Conservation (phyloP, 2,797 vertebrate genomes). For the Remorina albescens region DNA sequence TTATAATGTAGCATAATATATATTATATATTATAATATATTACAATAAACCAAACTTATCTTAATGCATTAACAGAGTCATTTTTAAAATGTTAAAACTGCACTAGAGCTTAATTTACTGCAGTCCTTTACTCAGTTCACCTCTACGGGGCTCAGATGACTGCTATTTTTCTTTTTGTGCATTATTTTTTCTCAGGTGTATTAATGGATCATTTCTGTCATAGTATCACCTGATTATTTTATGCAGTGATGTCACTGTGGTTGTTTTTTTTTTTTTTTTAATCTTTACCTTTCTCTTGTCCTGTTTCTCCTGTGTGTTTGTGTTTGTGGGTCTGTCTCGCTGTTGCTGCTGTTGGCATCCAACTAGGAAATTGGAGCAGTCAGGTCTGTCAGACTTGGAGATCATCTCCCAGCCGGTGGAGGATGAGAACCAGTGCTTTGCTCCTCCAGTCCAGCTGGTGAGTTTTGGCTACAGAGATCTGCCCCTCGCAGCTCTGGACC, state of each 20-base stretch:
- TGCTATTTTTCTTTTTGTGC: neutral
- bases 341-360: slow-evolving; percentile 47
- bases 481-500: slow-evolving; percentile 89
- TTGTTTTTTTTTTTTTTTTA: slow-evolving; percentile 24
- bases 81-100: neutral
- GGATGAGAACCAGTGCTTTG: slow-evolving; percentile 89
- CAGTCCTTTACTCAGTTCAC: neutral
- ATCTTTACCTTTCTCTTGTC: slow-evolving; percentile 16
- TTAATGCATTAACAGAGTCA: neutral
- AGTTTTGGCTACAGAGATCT: slow-evolving; percentile 92
- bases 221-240: neutral
- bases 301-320: slow-evolving; percentile 34
- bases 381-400: slow-evolving; percentile 90
- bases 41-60: neutral
- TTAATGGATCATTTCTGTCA: neutral
- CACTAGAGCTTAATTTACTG: neutral
- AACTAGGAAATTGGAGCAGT: slow-evolving; percentile 77
- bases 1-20: too few species aligned
- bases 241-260: neutral
- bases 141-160: neutral
- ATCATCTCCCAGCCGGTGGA: slow-evolving; percentile 93
- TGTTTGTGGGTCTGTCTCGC: slow-evolving; percentile 13
- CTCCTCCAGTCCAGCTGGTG: slow-evolving; percentile 89
- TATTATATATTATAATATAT: too few species aligned
- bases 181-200: neutral